Base-by-base conservation (phyloP, 2,113 vertebrate species). In the Callipepla squamata region DNA sequence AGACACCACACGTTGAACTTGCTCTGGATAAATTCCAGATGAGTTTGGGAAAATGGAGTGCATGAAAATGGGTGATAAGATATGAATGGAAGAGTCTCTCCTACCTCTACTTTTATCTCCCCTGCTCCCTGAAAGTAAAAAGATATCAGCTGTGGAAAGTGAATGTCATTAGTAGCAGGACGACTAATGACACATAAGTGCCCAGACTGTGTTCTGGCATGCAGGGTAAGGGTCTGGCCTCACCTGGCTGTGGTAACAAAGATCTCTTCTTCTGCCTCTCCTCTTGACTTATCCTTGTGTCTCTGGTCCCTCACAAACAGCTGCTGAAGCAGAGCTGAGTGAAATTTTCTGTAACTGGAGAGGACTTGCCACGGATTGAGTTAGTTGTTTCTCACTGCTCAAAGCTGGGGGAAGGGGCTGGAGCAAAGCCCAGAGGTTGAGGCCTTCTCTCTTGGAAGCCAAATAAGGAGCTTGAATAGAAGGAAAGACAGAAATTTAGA, bases 51-150 rank as follows among this genome's bases (percentile, higher is more conserved):
- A 75, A 92, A 22, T 30, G 77, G 8, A 82, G 55, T 74, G 59
- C 30, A 2, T 83, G 80, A 83, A 59, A 69, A 77, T 85, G 34
- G 16, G 9, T 61, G 32, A 80, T 83, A 44, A 80, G 42, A 20
- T 62, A 42, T 8, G 45, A 90, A 58, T 69, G 68, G 63, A 67
- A 9, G 79, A 72, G 13, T 80, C 36, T 85, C 11, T 92, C 38
- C 12, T 86, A 28, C n/a, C n/a, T 94, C 30, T 92, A 0, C 65
- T 90, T 67, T 77, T 38, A 63, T 80, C 51, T 92, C 88, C 19
- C 55, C 45, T 90, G 30, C 68, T 77, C 83, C 82, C 50, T 88
- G 83, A 70, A 94, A 86, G 25, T 77, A 32, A 63, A 94, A 93
- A 77, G 36, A 45, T 83, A 38, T 73, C 40, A 65, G 36, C 11